Base-by-base conservation (phyloP, 2,888 invertebrate species). In the Dinocampus coccinellae region DNA sequence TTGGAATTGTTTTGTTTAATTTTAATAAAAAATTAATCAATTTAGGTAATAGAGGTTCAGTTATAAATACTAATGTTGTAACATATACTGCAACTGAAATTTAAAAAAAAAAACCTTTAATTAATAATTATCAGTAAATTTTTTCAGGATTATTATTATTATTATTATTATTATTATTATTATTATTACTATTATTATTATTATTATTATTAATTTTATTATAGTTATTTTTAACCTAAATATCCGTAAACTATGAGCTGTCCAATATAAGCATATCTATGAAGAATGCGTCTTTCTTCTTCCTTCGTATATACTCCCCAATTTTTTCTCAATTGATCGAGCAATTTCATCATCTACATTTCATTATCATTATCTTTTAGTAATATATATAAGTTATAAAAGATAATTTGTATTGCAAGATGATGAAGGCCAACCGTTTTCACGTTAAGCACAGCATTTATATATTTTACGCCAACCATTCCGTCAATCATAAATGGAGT, bases 371-470 rank as follows among this genome's bases (percentile, higher is more conserved):
- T n/a, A n/a, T n/a, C n/a, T n/a, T n/a, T n/a, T n/a, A n/a, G n/a
- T n/a, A n/a, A n/a, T n/a, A n/a, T n/a, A n/a, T n/a, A n/a, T n/a
- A n/a, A n/a, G n/a, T n/a, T n/a, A n/a, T n/a, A n/a, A n/a, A n/a
- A n/a, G n/a, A n/a, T n/a, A n/a, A n/a, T n/a, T n/a, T n/a, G n/a
- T n/a, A n/a, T n/a, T n/a, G n/a, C n/a, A n/a, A n/a, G n/a, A n/a
- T n/a, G n/a, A n/a, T n/a, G n/a, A n/a, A n/a, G n/a, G n/a, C 63
- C 13, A 22, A 63, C 63, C 47, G 16, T 47, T 42, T 63, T 63
- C n/a, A 9, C n/a, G 11, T 63, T 63, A 7, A 9, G 24, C 3
- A 47, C 39, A 63, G 10, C 7, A 47, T 47, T 63, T 2, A 63
- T 1, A 26, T 47, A 63, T 63, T 69, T 69, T 6, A 22, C 20